Conservation (phyloP, 2,888 invertebrate genomes). For the Thymelicus lineola region DNA sequence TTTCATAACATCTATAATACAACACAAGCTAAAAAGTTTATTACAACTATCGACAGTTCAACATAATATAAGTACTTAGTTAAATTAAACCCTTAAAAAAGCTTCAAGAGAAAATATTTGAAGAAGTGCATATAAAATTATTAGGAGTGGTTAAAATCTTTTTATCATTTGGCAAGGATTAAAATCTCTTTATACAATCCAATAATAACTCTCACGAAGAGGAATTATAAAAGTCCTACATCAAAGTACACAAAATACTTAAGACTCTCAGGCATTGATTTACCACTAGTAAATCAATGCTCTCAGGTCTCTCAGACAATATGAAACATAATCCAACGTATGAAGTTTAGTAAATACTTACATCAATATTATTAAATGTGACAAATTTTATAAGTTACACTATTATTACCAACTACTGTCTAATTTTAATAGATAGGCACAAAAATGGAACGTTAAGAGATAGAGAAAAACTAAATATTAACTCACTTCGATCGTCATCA, state of each 20-base stretch:
- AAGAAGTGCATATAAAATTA: constrained; percentile 7
- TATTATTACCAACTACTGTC: too few species aligned
- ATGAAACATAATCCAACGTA: background rate
- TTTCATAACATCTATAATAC: constrained; percentile 27
- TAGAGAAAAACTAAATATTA: too few species aligned
- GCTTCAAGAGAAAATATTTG: background rate
- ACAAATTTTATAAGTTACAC: too few species aligned
- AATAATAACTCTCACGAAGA: background rate
- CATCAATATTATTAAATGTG: too few species aligned
- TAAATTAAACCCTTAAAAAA: background rate
- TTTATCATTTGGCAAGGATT: background rate
- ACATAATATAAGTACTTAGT: background rate
- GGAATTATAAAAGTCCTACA: background rate
- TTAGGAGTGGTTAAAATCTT: background rate
- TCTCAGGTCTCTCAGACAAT: too few species aligned
- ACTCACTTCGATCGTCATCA: too few species aligned
- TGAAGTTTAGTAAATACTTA: too few species aligned
- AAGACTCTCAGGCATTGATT: too few species aligned
- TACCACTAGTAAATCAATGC: too few species aligned
- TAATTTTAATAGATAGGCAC: too few species aligned
- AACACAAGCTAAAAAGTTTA: constrained; percentile 8
- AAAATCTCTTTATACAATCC: background rate
- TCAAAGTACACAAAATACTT: background rate
- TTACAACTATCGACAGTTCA: background rate
- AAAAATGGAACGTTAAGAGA: too few species aligned